Evolutionary conservation across 1,140 invertebrate species (phyloP), one percentile per base, ranked within the genome.

Genomic region (Odontomachus brunneus): DNA sequence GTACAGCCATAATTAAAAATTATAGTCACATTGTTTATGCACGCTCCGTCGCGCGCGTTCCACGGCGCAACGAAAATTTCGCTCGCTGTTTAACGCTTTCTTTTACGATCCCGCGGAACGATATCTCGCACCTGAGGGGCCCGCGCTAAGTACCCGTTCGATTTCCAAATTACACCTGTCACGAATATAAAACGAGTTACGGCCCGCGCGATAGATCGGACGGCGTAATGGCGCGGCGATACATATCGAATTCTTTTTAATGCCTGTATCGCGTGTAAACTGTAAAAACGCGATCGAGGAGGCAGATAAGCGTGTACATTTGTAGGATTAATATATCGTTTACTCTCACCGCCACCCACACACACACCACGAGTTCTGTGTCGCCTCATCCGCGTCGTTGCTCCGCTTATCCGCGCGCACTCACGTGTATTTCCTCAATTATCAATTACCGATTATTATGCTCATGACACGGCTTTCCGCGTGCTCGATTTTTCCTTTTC

Each of bases 291-390:
- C 14, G 75, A 80, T 80, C 14, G 24, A 71, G 51, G 17, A 57
- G 65, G 24, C 38, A 80, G 75, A 80, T 80, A 80, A 48, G 65
- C 33, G 75, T 44, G 48, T 57, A 80, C 65, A 80, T 80, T 80
- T 80, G 75, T 71, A 80, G 49, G 33, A 80, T 80, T 80, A 80
- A 80, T 80, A 80, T 80, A 80, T 71, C 75, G 53, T 69, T 80
- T 80, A 80, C 51, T 71, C n/a, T n/a, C n/a, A n/a, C n/a, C 29
- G 38, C 38, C 38, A 11, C 33, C n/a, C n/a, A n/a, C n/a, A n/a
- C n/a, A n/a, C n/a, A n/a, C 22, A 33, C 9, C 3, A 7, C 33
- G 24, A 71, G 48, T n/a, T n/a, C n/a, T n/a, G 53, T 33, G 63
- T 51, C 75, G 33, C 62, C 22, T 49, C 29, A 5, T 5, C 5